Conservation (phyloP, 2,888 invertebrate genomes). For the Aspidiotus rigidus region DNA sequence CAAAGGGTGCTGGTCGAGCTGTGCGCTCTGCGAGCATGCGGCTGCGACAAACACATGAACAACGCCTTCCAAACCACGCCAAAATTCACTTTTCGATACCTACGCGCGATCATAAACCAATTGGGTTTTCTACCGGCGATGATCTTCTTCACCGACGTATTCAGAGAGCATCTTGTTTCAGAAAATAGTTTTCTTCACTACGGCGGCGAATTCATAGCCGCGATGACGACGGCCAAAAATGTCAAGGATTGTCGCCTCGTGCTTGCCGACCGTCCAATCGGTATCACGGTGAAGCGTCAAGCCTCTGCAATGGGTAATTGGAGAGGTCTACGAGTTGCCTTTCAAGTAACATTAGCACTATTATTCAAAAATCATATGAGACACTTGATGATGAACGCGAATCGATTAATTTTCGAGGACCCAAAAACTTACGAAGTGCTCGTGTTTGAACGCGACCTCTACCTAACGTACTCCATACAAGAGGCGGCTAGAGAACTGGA, state of each 20-base stretch:
- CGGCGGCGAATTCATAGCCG: conserved; percentile 30
- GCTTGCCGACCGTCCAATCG: conserved; percentile 27
- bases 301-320: conserved; percentile 27
- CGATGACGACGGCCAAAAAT: conserved; percentile 19
- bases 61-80: conserved; percentile 27
- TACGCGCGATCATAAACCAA: conserved; percentile 20
- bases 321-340: conserved; percentile 18
- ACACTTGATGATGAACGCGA: conserved; percentile 22
- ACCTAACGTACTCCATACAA: conserved; percentile 26
- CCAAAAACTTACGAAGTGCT: conserved; percentile 25
- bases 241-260: conserved; percentile 19
- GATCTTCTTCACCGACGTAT: conserved; percentile 32
- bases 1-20: conserved; percentile 23
- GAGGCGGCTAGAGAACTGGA: conserved; percentile 21
- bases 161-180: conserved; percentile 18
- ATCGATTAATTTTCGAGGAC: conserved; percentile 28
- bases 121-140: conserved; percentile 27
- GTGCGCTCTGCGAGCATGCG: conserved; percentile 24
- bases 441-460: conserved; percentile 27
- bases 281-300: conserved; percentile 27
- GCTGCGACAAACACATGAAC: conserved; percentile 21
- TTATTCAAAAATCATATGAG: conserved; percentile 25
- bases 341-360: conserved; percentile 25
- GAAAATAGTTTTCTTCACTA: conserved; percentile 25
- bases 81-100: conserved; percentile 17